Base-by-base conservation (phyloP, 2,888 invertebrate genomes). In the Itoplectis maculator region DNA sequence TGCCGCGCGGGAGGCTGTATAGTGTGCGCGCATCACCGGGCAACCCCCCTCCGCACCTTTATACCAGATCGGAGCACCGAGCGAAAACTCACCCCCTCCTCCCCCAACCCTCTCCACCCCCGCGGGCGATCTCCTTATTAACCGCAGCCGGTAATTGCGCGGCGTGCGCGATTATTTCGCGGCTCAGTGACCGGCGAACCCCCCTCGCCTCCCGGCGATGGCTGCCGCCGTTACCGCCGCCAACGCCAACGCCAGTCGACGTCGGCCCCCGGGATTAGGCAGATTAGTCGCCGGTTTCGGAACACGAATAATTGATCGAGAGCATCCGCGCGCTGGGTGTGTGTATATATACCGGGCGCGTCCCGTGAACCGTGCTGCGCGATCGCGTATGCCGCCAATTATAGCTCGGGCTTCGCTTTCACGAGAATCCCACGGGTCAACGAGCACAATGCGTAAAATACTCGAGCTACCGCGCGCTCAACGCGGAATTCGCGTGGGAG, bases 121-220 rank as follows among this genome's bases (percentile, higher is more conserved):
- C 87, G 86, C 85, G 82, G 87, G 82, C 90, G 91, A 92, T 92
- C 92, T 92, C 90, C 92, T 92, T 92, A 92, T 92, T 92, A 92
- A 92, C 92, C 92, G 88, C 92, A 91, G 88, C 88, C 91, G 91
- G 89, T 92, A 92, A 92, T 92, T 92, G 92, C 91, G 85, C 87
- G 87, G 84, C 85, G 89, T 84, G 81, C 83, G 83, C 86, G 90
- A 92, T 92, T 92, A 92, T 89, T 87, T 88, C 85, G 89, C 91
- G 91, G 90, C 88, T 90, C 91, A 88, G 86, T 91, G 90, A 86
- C 85, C 88, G 86, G 88, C 88, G 65, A 77, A 29, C 3, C 73
- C 69, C 42, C 49, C 69, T 20, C 69, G n/a, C 63, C 8, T 35
- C 61, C 37, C 37, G 40, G 20, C 59, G 23, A 68, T n/a, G 40